Evolutionary conservation across 1,140 invertebrate genomes (phyloP).

Genomic region (Nymphalis io): DNA sequence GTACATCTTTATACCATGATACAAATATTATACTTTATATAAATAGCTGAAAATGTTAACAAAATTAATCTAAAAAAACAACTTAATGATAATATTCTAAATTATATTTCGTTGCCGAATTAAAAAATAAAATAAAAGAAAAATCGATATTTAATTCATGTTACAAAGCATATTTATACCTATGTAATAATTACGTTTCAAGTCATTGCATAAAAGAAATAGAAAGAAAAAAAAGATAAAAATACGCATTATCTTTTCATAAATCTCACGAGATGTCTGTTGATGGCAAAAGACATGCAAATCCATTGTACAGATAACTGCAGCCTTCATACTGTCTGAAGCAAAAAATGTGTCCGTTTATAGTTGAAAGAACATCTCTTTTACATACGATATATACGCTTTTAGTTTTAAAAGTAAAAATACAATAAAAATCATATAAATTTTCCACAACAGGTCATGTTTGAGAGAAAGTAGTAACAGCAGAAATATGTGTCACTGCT

Average conservation of each 20-base stretch:
- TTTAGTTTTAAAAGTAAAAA: background rate
- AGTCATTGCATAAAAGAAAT: background rate
- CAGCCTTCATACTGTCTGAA: conserved; percentile 6
- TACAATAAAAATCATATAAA: too few relatives aligned
- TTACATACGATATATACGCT: background rate
- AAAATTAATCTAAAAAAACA: too few relatives aligned
- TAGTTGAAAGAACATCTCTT: conserved; percentile 2
- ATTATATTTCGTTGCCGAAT: too few relatives aligned
- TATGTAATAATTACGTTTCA: background rate
- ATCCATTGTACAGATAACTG: conserved; percentile 39
- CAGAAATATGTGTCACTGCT: too few relatives aligned
- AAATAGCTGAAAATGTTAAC: too few relatives aligned
- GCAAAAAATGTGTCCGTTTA: background rate
- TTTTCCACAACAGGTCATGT: too few relatives aligned
- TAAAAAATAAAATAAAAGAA: too few relatives aligned
- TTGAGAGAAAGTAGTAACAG: too few relatives aligned
- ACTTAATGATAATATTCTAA: too few relatives aligned
- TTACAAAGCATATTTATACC: background rate
- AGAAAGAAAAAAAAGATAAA: background rate
- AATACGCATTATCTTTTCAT: conserved; percentile 12
- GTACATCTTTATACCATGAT: too few relatives aligned
- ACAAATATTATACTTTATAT: too few relatives aligned
- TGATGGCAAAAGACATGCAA: conserved; percentile 36
- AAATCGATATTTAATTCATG: too few relatives aligned
- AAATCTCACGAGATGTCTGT: conserved; percentile 15